phyloP scores from a whole-genome alignment of 2,888 invertebrate species.

The Ochlodes sylvanus region DNA sequence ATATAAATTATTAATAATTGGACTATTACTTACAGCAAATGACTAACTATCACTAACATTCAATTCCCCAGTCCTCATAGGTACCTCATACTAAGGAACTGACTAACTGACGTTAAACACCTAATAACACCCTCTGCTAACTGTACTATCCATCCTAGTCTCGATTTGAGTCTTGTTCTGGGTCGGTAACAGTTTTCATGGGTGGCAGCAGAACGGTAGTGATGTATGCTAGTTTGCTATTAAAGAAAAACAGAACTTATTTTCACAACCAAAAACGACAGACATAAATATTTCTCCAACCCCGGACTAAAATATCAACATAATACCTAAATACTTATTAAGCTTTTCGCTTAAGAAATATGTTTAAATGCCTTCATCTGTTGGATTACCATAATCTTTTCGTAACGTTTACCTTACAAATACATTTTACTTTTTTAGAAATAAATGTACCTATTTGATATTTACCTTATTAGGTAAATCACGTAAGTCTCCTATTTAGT shows the following conservation, averaged over 20 bases:
- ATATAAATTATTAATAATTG: no score
- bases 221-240: no score
- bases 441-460: slow-evolving; percentile 6
- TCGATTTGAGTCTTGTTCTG: no score
- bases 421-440: slow-evolving; percentile 10
- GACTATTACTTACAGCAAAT: no score
- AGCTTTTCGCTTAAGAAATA: slow-evolving; percentile 16
- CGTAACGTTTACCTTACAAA: slow-evolving; percentile 16
- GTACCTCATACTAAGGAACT: no score
- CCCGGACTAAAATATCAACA: slow-evolving; percentile 8
- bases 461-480: slow-evolving; percentile 2
- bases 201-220: no score
- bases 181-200: no score
- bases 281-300: not conserved
- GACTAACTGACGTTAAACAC: no score
- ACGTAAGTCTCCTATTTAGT: not conserved
- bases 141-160: no score
- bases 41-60: no score
- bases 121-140: no score
- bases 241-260: not conserved
- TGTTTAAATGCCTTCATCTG: slow-evolving; percentile 26
- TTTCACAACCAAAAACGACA: not conserved
- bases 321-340: slow-evolving; percentile 10
- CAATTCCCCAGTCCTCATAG: no score
- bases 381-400: slow-evolving; percentile 21